Conservation (phyloP, 1,140 invertebrate genomes). For the Eumeta japonica region DNA sequence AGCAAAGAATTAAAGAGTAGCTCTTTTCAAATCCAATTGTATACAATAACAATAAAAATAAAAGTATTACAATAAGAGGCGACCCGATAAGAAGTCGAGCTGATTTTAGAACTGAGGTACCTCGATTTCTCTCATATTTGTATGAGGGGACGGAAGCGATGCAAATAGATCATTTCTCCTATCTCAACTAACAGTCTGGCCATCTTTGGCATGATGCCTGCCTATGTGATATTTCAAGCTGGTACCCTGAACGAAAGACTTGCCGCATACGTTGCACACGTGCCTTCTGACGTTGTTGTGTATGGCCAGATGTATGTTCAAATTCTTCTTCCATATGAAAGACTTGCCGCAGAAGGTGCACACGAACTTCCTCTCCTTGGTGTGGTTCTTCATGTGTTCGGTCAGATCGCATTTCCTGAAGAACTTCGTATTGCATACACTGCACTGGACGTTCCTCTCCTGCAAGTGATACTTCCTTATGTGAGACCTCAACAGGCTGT, state of each 20-base stretch:
- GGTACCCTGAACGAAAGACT: conserved; percentile 47
- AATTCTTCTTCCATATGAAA: conserved; percentile 37
- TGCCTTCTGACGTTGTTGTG: conserved; percentile 60
- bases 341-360: conserved; percentile 20
- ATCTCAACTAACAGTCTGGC: too few relatives aligned
- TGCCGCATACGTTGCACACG: conserved; percentile 59
- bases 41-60: too few relatives aligned
- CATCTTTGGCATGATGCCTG: conserved; percentile 2
- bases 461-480: not conserved
- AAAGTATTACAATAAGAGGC: too few relatives aligned
- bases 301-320: conserved; percentile 27
- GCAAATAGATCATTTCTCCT: too few relatives aligned
- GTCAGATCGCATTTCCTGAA: not conserved
- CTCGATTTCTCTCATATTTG: too few relatives aligned
- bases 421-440: not conserved
- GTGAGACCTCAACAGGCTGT: not conserved
- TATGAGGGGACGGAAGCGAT: too few relatives aligned
- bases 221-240: conserved; percentile 4
- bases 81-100: too few relatives aligned
- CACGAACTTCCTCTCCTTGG: conserved; percentile 8
- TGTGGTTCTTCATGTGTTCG: conserved; percentile 3
- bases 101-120: too few relatives aligned
- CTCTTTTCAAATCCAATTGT: too few relatives aligned
- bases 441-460: not conserved
- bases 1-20: too few relatives aligned